Percentiles rank a stretch among this genome's conserved stretches.
phyloP scores from a whole-genome alignment of 2,888 invertebrate genomes.

The Megamerina dolium region DNA sequence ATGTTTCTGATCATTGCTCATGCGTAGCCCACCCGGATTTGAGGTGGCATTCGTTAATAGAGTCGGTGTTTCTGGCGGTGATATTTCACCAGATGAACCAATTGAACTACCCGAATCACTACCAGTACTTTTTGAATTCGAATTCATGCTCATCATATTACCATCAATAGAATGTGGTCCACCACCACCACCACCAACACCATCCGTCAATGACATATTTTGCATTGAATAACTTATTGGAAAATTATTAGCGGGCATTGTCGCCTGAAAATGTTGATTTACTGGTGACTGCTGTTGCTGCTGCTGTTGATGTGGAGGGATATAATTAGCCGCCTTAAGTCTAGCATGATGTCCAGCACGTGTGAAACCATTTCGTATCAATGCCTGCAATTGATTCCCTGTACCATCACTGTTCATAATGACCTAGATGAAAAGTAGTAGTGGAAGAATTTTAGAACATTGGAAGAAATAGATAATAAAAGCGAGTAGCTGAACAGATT shows the following conservation, averaged over 20 bases:
- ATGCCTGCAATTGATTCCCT: constrained; percentile 39
- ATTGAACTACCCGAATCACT: constrained; percentile 49
- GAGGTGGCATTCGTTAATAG: constrained; percentile 27
- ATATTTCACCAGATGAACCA: constrained; percentile 46
- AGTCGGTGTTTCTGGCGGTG: constrained; percentile 48
- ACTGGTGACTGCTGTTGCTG: constrained; percentile 34
- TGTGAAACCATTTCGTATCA: constrained; percentile 47
- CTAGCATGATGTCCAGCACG: constrained; percentile 40
- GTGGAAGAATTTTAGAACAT: too few species aligned
- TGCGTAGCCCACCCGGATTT: constrained; percentile 22
- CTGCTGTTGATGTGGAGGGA: constrained; percentile 39
- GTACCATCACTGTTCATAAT: constrained; percentile 37
- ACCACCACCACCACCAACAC: constrained; percentile 10
- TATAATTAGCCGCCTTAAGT: constrained; percentile 39
- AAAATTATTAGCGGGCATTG: background rate
- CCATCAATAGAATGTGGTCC: constrained; percentile 25
- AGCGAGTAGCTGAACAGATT: too few species aligned
- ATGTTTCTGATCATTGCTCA: constrained; percentile 24
- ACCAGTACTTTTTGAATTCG: constrained; percentile 41
- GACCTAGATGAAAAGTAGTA: too few species aligned
- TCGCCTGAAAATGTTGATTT: constrained; percentile 37
- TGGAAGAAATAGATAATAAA: too few species aligned
- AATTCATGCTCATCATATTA: constrained; percentile 31
- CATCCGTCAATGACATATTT: constrained; percentile 37
- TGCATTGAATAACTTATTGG: constrained; percentile 37